Conservation (phyloP, 2,888 invertebrate species). For the Erebia aethiops region DNA sequence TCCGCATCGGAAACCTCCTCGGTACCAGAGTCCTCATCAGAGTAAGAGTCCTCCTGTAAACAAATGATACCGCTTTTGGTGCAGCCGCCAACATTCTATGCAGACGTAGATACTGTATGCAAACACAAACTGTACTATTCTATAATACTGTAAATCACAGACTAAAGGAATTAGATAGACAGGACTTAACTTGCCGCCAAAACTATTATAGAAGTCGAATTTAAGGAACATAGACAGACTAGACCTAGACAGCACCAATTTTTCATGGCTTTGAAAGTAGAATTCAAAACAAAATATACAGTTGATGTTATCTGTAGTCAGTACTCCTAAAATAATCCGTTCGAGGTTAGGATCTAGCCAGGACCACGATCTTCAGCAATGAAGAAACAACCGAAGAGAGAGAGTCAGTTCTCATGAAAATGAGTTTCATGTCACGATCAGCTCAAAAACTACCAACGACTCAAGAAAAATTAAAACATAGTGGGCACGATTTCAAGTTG, state of each 20-base stretch:
- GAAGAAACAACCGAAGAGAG: too few species aligned
- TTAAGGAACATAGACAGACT: too few species aligned
- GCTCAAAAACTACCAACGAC: background rate
- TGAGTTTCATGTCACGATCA: background rate
- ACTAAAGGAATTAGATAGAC: background rate
- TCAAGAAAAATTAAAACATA: too few species aligned
- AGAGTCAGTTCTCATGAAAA: too few species aligned
- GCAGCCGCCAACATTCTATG: conserved; percentile 53
- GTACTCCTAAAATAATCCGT: too few species aligned
- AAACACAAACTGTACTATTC: too few species aligned
- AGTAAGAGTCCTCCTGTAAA: conserved; percentile 81
- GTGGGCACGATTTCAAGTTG: background rate
- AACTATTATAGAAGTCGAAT: background rate
- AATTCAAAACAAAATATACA: too few species aligned
- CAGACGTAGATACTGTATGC: conserved; percentile 68
- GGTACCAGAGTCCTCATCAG: conserved; percentile 77
- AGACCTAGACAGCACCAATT: too few species aligned
- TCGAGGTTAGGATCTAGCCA: too few species aligned
- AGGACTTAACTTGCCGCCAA: background rate
- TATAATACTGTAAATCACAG: background rate
- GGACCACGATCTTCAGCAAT: too few species aligned
- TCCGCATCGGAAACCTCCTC: conserved; percentile 78
- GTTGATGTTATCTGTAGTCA: too few species aligned
- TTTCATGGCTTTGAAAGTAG: too few species aligned
- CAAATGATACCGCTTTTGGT: conserved; percentile 72